Base-by-base conservation (phyloP, 2,888 invertebrate species). In the Eupithecia inturbata region DNA sequence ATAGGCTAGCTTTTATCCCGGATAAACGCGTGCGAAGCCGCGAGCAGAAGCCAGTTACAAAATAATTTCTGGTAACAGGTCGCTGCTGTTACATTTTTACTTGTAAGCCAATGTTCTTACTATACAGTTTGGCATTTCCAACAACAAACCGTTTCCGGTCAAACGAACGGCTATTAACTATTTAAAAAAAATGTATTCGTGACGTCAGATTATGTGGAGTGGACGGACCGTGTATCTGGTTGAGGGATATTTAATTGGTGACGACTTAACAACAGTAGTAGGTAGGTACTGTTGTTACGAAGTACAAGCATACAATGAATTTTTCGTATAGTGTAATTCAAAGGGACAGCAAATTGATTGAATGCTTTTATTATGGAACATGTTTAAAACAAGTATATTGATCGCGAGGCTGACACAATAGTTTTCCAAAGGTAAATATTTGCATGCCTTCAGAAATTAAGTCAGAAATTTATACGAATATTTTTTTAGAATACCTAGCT, bases 391-490 rank as follows among this genome's bases (percentile, higher is more conserved):
- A 9, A 53, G 26, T 26, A 26, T 10, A n/a, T 10, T 22, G 49
- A 22, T 53, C 10, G 26, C 57, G 12, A 57, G 26, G 4, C 12
- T 26, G 4, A 26, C 26, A 57, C 26, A 4, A 57, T 22, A 12
- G 57, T 57, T 53, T 49, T n/a, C n/a, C 49, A 49, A n/a, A 45
- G 19, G n/a, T 53, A 36, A 36, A 9, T 9, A 31, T 53, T 53
- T 22, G 9, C 2, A 0, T 49, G 12, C 53, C n/a, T 22, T 53
- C n/a, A 53, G 10, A 22, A 53, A 12, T 22, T 22, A 22, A 10
- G 3, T 3, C 6, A 2, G 0, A 10, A 12, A 0, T 22, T 53
- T 22, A 9, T 10, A 10, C 6, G 0, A 45, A 19, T 0, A 2
- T 49, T 53, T 53, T 57, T 26, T 57, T 57, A 26, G 0, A 7